Percentiles rank a stretch among this genome's conserved stretches.
phyloP scores from a whole-genome alignment of 1,140 invertebrate species.

The Acromyrmex echinatior region DNA sequence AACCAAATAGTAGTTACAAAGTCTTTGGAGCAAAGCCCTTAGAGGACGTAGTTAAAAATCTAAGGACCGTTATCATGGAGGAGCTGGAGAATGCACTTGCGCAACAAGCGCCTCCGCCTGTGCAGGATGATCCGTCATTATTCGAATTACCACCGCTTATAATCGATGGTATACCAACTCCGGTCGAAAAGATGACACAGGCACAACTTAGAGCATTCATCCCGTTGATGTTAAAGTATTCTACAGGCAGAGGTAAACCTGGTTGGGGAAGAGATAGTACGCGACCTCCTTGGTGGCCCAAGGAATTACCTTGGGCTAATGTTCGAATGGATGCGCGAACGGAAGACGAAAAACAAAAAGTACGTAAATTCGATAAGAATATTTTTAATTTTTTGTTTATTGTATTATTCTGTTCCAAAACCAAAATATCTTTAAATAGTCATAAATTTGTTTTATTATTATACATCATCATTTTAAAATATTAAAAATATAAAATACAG shows the following conservation, averaged over 20 bases:
- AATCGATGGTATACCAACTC: conserved; percentile 98
- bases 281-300: conserved; percentile 98
- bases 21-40: conserved; percentile 99
- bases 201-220: conserved; percentile 98
- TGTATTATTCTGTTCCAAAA: not conserved
- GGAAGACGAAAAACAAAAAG: conserved; percentile 99
- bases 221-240: conserved; percentile 99
- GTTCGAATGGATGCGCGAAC: conserved; percentile 98
- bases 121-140: conserved; percentile 96
- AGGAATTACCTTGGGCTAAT: conserved; percentile 98
- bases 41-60: conserved; percentile 97
- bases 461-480: not conserved
- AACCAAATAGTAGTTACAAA: conserved; percentile 97
- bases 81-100: conserved; percentile 97
- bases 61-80: conserved; percentile 96
- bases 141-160: conserved; percentile 98
- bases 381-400: conserved; percentile 20
- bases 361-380: conserved; percentile 79
- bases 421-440: not conserved
- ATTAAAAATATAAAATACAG: not conserved
- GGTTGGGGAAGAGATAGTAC: conserved; percentile 99
- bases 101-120: conserved; percentile 96
- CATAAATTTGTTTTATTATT: conserved; percentile 12
- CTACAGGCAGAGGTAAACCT: conserved; percentile 98
- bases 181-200: conserved; percentile 99